Evolutionary conservation across 2,888 invertebrate genomes (phyloP).

Genomic region (Protodeltote pygarga): DNA sequence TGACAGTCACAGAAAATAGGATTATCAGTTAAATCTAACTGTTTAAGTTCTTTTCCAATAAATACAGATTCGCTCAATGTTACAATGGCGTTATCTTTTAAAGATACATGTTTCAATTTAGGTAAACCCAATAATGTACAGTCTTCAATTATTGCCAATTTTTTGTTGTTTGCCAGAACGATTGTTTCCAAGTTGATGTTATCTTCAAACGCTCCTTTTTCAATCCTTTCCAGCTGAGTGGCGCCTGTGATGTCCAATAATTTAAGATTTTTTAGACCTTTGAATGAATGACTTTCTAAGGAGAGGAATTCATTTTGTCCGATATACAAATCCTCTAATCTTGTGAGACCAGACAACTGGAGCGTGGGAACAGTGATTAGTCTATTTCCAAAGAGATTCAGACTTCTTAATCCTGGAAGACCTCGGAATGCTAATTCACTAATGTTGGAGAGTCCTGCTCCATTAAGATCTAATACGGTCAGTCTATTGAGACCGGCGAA

Average conservation of each 20-base stretch:
- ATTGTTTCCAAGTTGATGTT: slow-evolving; percentile 94
- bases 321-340: slow-evolving; percentile 92
- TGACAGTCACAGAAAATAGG: slow-evolving; percentile 94
- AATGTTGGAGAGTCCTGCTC: slow-evolving; percentile 93
- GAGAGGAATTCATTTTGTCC: slow-evolving; percentile 93
- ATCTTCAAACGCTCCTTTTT: slow-evolving; percentile 92
- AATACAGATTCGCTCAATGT: slow-evolving; percentile 93
- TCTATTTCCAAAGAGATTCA: slow-evolving; percentile 94
- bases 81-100: slow-evolving; percentile 92
- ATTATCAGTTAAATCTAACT: slow-evolving; percentile 93
- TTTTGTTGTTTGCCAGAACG: slow-evolving; percentile 92
- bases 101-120: slow-evolving; percentile 91
- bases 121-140: slow-evolving; percentile 92
- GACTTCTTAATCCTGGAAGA: slow-evolving; percentile 90
- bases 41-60: slow-evolving; percentile 92
- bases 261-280: slow-evolving; percentile 92
- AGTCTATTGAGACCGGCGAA: slow-evolving; percentile 92
- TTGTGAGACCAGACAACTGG: slow-evolving; percentile 89
- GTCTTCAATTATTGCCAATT: slow-evolving; percentile 90
- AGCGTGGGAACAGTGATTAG: slow-evolving; percentile 91
- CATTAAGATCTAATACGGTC: slow-evolving; percentile 92
- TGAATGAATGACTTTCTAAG: slow-evolving; percentile 91
- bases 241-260: slow-evolving; percentile 93
- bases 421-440: slow-evolving; percentile 92
- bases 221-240: slow-evolving; percentile 90